Percentiles rank a stretch among this genome's conserved stretches.
Evolutionary conservation across 1,140 invertebrate genomes (phyloP).

Genomic region (Chymomyza costata): DNA sequence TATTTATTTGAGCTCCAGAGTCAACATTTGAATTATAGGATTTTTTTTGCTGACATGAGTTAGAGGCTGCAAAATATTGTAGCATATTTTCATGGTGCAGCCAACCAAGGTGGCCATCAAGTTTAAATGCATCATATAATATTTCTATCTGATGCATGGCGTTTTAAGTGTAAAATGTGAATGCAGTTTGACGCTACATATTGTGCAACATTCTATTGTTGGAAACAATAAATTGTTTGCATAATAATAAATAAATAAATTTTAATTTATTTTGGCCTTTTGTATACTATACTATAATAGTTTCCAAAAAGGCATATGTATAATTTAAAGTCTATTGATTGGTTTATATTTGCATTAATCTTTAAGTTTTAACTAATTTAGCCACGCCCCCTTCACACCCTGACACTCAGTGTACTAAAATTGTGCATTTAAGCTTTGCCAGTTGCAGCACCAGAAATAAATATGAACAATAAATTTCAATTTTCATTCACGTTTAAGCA

Average conservation of each 20-base stretch:
- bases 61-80: conserved; percentile 10
- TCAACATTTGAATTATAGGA: conserved; percentile 40
- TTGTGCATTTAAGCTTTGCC: no score
- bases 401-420: no score
- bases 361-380: no score
- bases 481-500: conserved; percentile 7
- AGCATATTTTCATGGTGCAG: conserved; percentile 43
- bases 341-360: no score
- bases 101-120: conserved; percentile 28
- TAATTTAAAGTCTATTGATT: no score
- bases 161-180: conserved; percentile 24
- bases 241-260: no score
- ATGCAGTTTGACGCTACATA: conserved; percentile 26
- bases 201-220: neutral
- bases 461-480: conserved; percentile 19
- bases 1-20: conserved; percentile 61
- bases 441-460: neutral
- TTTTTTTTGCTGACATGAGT: neutral
- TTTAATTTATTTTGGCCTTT: no score
- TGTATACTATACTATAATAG: no score
- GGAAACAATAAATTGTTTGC: conserved; percentile 68
- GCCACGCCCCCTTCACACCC: no score
- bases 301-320: no score
- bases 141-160: no score
- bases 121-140: conserved; percentile 9